These are phyloP conservation scores for Chaetodon auriga DNA, from an alignment of 2,113 vertebrate genomes.

Conservation along the genomic window DNA sequence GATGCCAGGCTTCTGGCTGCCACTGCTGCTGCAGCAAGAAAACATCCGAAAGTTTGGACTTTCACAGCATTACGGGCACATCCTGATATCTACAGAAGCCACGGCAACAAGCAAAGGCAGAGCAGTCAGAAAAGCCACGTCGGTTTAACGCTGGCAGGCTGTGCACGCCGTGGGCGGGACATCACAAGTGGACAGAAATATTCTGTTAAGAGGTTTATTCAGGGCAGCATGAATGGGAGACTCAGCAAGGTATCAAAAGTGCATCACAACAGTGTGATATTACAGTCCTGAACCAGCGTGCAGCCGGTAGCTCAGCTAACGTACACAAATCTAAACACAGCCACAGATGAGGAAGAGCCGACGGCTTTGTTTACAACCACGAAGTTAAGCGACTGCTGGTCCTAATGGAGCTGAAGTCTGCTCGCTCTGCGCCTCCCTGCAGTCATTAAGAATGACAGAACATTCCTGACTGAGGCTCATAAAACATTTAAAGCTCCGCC, in stretches of 20 bases:
- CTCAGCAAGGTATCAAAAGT: not conserved
- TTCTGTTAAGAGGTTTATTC: constrained; percentile 46
- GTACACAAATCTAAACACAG: not conserved
- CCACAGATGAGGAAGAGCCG: not conserved
- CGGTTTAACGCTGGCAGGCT: constrained; percentile 16
- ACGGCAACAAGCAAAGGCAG: constrained; percentile 3
- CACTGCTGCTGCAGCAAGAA: not conserved
- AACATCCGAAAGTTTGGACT: not conserved
- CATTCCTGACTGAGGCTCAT: constrained; percentile 27
- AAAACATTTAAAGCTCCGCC: constrained; percentile 40
- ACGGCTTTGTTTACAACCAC: not conserved
- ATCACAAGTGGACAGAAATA: constrained; percentile 36
- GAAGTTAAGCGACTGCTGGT: not conserved
- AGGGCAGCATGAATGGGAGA: constrained; percentile 11
- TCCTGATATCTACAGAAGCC: constrained; percentile 16
- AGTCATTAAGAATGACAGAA: constrained; percentile 6
- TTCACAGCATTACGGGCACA: not conserved
- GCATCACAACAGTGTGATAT: not conserved
- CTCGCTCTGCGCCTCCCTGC: not conserved
- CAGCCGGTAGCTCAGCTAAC: not conserved
- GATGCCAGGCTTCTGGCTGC: not conserved
- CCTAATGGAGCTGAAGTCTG: not conserved
- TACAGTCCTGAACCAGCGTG: not conserved
- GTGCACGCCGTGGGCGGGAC: constrained; percentile 22
- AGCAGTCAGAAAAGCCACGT: not conserved